Evolutionary conservation across 1,140 invertebrate species (phyloP), one percentile per base, ranked within the genome.

Genomic region (Antheraea pernyi): DNA sequence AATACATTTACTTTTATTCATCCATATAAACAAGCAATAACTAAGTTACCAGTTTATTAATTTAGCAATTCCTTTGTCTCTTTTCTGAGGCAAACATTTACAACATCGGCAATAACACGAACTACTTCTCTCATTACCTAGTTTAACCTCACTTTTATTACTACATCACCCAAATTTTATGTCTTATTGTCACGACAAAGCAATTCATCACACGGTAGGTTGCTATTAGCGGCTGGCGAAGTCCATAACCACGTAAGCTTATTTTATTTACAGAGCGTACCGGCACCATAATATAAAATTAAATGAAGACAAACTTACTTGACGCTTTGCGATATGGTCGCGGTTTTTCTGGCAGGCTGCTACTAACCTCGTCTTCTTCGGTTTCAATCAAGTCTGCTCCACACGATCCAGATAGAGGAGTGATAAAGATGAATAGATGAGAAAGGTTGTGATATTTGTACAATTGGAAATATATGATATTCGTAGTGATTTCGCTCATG

Each of bases 311-410:
- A 71, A 76, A 93, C 93, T 93, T 92, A 93, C 93, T 93, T 78
- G 93, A 94, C 75, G 92, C 91, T 74, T 92, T 93, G 76, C 93
- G 88, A 80, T 90, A 83, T 66, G 89, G 82, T 65, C 86, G 81
- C 37, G 84, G 83, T 84, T 85, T 91, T 73, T 88, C 86, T 73
- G 91, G 89, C 68, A 85, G 77, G 82, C 85, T 91, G 85, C 84
- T 88, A 72, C 84, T 84, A 61, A 93, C 92, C 73, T 89, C 89
- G 84, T 93, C 93, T 81, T 94, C 93, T 73, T 93, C 93, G 53
- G 84, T 91, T 82, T 94, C 93, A 72, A 93, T 86, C 76, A 94
- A 90, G 85, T 93, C 93, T 93, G 89, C 74, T 79, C 76, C 82
- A 71, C 65, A 69, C 64, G 66, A 70, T 74, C 61, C 70, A 78